A percentile compares a stretch with the other conserved stretches of the same genome.
Evolutionary conservation across 1,140 invertebrate species (phyloP).

Genomic region (Hylyphantes graminicola): DNA sequence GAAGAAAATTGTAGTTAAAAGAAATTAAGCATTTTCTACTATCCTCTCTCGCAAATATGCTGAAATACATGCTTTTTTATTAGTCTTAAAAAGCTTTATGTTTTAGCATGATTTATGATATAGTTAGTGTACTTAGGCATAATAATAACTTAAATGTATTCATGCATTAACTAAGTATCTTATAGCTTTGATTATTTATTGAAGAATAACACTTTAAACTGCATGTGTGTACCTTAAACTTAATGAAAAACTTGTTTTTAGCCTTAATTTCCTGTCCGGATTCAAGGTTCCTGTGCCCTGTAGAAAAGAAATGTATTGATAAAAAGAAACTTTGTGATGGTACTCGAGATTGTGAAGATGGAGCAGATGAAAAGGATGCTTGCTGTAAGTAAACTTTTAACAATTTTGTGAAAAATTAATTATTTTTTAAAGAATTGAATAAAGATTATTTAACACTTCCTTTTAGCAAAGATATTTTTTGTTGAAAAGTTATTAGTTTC

Average conservation of each 20-base stretch:
- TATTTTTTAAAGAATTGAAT: too few relatives aligned
- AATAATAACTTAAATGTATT: neutral
- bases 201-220: neutral
- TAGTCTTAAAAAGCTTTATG: too few relatives aligned
- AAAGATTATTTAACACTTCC: too few relatives aligned
- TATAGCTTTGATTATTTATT: neutral
- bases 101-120: too few relatives aligned
- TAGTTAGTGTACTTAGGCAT: neutral
- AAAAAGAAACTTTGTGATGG: conserved; percentile 89
- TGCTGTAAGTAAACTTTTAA: conserved; percentile 54
- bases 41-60: too few relatives aligned
- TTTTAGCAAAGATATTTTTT: too few relatives aligned
- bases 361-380: conserved; percentile 87
- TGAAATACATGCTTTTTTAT: too few relatives aligned
- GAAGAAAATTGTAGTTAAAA: too few relatives aligned
- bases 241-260: conserved; percentile 48
- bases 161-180: neutral
- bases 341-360: conserved; percentile 88
- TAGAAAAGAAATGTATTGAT: conserved; percentile 84
- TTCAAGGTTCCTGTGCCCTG: conserved; percentile 90
- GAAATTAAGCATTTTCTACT: too few relatives aligned
- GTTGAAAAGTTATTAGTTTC: too few relatives aligned
- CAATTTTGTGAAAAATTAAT: too few relatives aligned
- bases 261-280: conserved; percentile 86
- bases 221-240: neutral